A percentile compares a stretch with the other conserved stretches of the same genome.
These are phyloP conservation scores for Grammomys surdaster DNA, from an alignment of 2,113 vertebrate genomes.

Conservation along the genomic window DNA sequence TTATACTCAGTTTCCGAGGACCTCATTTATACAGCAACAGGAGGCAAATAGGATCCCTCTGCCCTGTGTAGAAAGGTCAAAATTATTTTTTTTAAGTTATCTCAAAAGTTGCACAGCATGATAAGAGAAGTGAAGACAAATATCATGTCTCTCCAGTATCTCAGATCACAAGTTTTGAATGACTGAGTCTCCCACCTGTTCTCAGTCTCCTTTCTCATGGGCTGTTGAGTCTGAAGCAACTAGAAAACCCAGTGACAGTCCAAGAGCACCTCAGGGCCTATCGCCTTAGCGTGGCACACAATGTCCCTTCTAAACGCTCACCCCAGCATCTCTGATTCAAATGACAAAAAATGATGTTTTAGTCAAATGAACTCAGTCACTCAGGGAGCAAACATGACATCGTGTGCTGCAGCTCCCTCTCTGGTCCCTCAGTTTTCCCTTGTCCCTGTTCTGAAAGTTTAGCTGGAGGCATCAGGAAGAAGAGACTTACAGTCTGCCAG, in stretches of 20 bases:
- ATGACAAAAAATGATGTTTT: neutral
- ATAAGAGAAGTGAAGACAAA: neutral
- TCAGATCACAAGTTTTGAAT: neutral
- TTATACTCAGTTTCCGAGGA: neutral
- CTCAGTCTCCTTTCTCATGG: neutral
- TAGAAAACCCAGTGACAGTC: neutral
- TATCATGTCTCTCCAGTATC: neutral
- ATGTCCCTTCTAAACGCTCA: neutral
- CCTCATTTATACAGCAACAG: neutral
- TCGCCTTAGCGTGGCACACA: neutral
- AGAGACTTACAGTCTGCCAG: conserved; percentile 85
- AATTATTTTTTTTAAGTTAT: neutral
- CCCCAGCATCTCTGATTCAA: neutral
- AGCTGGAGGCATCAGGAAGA: too few relatives aligned
- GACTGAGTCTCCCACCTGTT: neutral
- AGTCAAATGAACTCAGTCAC: neutral
- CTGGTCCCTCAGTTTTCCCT: too few relatives aligned
- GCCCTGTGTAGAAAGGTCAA: neutral
- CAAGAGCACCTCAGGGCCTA: neutral
- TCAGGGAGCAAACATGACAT: too few relatives aligned
- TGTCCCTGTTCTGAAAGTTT: too few relatives aligned
- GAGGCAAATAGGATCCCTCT: neutral
- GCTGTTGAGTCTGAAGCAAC: neutral
- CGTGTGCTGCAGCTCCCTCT: too few relatives aligned
- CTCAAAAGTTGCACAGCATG: neutral